These are phyloP conservation scores for Sebastes cheni DNA, from an alignment of 2,797 vertebrate genomes.

Conservation along the genomic window DNA sequence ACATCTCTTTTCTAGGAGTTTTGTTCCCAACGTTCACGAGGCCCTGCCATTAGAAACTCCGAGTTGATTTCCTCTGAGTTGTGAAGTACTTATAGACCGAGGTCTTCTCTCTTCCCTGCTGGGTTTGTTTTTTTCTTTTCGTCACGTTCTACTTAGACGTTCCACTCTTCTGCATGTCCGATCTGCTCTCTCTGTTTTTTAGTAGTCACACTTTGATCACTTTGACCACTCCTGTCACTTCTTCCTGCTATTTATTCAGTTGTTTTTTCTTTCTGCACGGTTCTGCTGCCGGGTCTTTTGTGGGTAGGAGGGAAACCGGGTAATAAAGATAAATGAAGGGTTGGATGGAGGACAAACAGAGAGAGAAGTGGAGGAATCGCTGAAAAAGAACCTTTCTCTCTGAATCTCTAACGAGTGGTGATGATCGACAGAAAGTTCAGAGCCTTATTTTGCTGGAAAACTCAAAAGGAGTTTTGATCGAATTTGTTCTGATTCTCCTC, in stretches of 20 bases:
- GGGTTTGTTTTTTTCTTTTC: constrained; percentile 15
- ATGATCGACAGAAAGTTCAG: constrained; percentile 18
- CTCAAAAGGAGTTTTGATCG: constrained; percentile 19
- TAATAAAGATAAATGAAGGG: not conserved
- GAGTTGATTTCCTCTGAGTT: constrained; percentile 51
- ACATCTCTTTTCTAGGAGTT: constrained; percentile 45
- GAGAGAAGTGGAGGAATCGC: not conserved
- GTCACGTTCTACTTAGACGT: constrained; percentile 69
- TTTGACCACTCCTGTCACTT: constrained; percentile 71
- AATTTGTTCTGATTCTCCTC: constrained; percentile 39
- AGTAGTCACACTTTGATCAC: constrained; percentile 63
- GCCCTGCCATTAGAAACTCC: constrained; percentile 44
- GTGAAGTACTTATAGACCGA: constrained; percentile 61
- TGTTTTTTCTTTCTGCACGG: constrained; percentile 48
- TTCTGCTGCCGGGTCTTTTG: constrained; percentile 32
- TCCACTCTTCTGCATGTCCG: constrained; percentile 77
- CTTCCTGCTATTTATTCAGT: constrained; percentile 76
- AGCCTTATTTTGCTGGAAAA: constrained; percentile 51
- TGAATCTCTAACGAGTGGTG: not conserved
- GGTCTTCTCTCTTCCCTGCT: constrained; percentile 45
- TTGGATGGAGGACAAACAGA: not conserved
- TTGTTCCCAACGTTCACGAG: constrained; percentile 35
- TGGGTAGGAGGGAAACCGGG: not conserved
- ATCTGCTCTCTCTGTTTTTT: constrained; percentile 52
- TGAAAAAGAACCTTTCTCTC: not conserved